phyloP scores from a whole-genome alignment of 2,797 vertebrate species.

The Enteromius unitaeniatus region DNA sequence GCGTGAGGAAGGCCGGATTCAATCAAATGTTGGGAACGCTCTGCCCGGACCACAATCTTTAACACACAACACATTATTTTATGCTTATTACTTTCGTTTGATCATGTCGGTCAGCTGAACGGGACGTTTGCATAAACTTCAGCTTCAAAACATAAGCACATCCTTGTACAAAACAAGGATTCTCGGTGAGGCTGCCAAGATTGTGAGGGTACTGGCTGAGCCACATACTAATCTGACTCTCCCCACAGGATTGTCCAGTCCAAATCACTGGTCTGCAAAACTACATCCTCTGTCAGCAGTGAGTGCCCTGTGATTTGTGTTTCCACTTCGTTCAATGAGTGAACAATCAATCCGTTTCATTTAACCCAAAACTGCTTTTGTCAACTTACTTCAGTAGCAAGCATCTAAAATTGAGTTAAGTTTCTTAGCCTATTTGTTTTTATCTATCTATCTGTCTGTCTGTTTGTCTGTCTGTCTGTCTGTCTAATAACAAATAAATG shows the following conservation, averaged over 20 bases:
- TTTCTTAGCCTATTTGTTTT: neutral
- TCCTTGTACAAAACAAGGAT: slow-evolving; percentile 22
- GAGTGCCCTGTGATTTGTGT: slow-evolving; percentile 26
- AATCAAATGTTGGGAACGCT: slow-evolving; percentile 36
- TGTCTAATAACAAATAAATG: neutral
- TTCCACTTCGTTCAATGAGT: slow-evolving; percentile 15
- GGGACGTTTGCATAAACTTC: slow-evolving; percentile 24
- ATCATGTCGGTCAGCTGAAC: slow-evolving; percentile 34
- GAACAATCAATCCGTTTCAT: slow-evolving; percentile 14
- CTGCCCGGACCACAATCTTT: neutral
- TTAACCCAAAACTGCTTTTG: neutral
- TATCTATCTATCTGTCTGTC: neutral
- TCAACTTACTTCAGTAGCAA: neutral
- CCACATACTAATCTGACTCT: slow-evolving; percentile 49
- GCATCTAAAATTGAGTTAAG: neutral
- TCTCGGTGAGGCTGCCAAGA: slow-evolving; percentile 12
- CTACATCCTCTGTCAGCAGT: slow-evolving; percentile 36
- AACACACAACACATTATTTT: slow-evolving; percentile 36
- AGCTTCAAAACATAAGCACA: slow-evolving; percentile 21
- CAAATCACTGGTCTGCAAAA: slow-evolving; percentile 43
- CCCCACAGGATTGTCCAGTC: slow-evolving; percentile 40
- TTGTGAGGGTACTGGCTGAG: slow-evolving; percentile 25
- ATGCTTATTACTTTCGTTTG: slow-evolving; percentile 25
- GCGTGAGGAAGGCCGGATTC: slow-evolving; percentile 51
- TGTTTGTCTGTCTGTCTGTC: neutral